Evolutionary conservation across 2,888 invertebrate genomes (phyloP), one percentile per base, ranked within the genome.

Genomic region (Colletes collaris): DNA sequence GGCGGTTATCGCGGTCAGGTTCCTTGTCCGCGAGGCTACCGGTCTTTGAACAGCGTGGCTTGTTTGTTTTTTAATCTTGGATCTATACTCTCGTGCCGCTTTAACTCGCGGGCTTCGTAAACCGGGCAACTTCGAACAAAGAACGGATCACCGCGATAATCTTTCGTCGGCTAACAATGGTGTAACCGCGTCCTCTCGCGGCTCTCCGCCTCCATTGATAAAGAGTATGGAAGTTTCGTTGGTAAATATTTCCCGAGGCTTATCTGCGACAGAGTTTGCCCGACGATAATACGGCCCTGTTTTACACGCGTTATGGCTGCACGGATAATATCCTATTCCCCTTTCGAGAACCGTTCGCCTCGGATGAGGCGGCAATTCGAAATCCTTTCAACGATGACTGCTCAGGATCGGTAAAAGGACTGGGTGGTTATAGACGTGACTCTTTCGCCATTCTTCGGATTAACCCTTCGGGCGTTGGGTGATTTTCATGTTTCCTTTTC

Each of bases 161-260:
- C 69, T 66, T 27, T 78, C 44, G 50, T 50, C 52, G 49, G 11
- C 1, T 59, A 62, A 76, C 75, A 74, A 74, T 67, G 35, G 40
- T n/a, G 55, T 52, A 59, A 40, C 64, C 73, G 58, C 59, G 66
- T 52, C 27, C 67, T 55, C 8, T 35, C 37, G 52, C 37, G 64
- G 40, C 37, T 27, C 19, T 8, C 50, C 19, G 19, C 60, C 44
- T 19, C 35, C 46, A 19, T 66, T 62, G 71, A 64, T 71, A 77
- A 63, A 67, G 70, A 49, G 56, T 19, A 44, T 55, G 79, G 70
- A 65, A 52, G 69, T 76, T 65, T 52, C 69, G 65, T 64, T 16
- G 49, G 67, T 55, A 71, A 79, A 77, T 72, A 72, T 79, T 79
- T 72, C 50, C 65, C n/a, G 65, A 56, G 65, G 60, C 55, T 76